Evolutionary conservation across 1,140 invertebrate genomes (phyloP), one percentile per base, ranked within the genome.

Genomic region (Polyergus mexicanus): DNA sequence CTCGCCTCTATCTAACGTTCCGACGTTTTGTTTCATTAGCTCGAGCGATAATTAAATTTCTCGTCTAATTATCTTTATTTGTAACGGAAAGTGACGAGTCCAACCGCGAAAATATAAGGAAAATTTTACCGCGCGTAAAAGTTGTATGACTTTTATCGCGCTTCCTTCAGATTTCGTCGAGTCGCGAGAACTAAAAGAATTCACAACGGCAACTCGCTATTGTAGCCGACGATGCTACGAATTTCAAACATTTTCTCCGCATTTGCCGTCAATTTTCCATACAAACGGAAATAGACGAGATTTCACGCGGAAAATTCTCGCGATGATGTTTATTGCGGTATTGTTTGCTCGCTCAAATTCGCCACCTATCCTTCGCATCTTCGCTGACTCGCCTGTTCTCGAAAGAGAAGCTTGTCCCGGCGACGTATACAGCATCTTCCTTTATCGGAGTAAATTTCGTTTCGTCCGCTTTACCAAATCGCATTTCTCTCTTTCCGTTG

Each of bases 301-400:
- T 83, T 81, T 69, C 65, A 35, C 65, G 77, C 47, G 22, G 41
- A 56, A 80, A 47, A 16, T 54, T 58, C 13, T 44, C 38, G 13
- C 22, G 68, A 74, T 74, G 35, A 74, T 60, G 44, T 83, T 83
- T 83, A 83, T 83, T 83, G 78, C 78, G 28, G 35, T 32, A 32
- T 32, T 32, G 32, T 72, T 83, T 83, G 54, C n/a, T 60, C 77
- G 68, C 68, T 44, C 19, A 19, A 41, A 72, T 83, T 83, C 66
- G 65, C 77, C 13, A 25, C 54, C 35, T 22, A 60, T 32, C 35
- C 56, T 56, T 25, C 68, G 35, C 16, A 35, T 60, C 16, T n/a
- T 7, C 16, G 63, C 63, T 35, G 32, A 54, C 63, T 80, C 77
- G 77, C 77, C 51, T 56, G 51, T 58, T 41, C 25, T 10, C 38